Evolutionary conservation across 2,888 invertebrate species (phyloP), one percentile per base, ranked within the genome.

Genomic region (Catocala sponsa): DNA sequence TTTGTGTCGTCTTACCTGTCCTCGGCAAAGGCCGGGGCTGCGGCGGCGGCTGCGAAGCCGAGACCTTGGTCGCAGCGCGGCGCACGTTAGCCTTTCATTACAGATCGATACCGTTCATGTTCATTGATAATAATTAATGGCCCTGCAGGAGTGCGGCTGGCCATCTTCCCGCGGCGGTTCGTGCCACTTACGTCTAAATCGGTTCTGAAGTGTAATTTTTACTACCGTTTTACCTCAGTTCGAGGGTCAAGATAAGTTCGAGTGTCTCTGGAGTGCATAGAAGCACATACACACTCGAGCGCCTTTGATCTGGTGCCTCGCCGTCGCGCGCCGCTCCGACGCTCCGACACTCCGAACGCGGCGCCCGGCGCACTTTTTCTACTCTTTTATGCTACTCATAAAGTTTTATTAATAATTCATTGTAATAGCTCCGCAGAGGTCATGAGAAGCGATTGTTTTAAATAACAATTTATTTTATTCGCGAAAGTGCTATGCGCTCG

Each of bases 101-200:
- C 83, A 83, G 89, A 93, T 93, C 92, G 87, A 93, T 92, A 92
- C 81, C 68, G 81, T 81, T 83, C 83, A 81, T 84, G 82, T 81
- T 81, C 87, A 89, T 89, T 86, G 89, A 90, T 90, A 88, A 88
- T 89, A 91, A 92, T 91, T 90, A 90, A 92, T 91, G 85, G 87
- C 81, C 55, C 81, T 78, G 79, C 83, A 70, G 79, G 80, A 79
- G 69, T 59, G 60, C 71, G 61, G 65, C 73, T 76, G 76, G 83
- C 79, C 83, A 81, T 83, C 82, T 80, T 84, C 85, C 78, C 76
- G 85, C 81, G 79, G 81, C 82, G 76, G 74, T 82, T 80, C 79
- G 76, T 79, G 82, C 76, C 89, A 89, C 90, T 90, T 86, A 86
- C 70, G 59, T 79, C 85, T 72, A 84, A 85, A 88, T 89, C 87